Conservation (phyloP, 2,888 invertebrate genomes). For the Drosophila recens region DNA sequence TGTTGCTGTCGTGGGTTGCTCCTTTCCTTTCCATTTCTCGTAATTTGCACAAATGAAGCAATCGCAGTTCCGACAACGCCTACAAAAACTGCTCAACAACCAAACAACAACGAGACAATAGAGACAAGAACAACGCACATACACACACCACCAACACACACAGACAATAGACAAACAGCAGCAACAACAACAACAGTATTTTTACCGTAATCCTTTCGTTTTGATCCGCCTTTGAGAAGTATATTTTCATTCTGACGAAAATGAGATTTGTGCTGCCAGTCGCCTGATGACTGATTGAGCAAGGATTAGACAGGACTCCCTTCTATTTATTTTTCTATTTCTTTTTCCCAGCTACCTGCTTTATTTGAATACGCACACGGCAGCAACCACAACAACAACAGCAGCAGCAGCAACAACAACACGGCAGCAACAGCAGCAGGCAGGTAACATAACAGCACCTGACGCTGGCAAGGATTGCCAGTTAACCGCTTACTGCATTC, state of each 20-base stretch:
- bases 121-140: conserved; percentile 51
- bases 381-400: conserved; percentile 4
- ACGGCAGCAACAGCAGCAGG: conserved; percentile 16
- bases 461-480: conserved; percentile 16
- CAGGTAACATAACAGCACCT: conserved; percentile 45
- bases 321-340: not conserved
- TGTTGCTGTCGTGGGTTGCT: conserved; percentile 54
- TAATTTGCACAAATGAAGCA: conserved; percentile 71
- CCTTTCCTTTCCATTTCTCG: conserved; percentile 79
- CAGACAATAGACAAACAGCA: conserved; percentile 53
- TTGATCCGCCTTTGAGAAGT: conserved; percentile 77
- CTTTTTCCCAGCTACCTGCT: conserved; percentile 44
- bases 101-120: conserved; percentile 55
- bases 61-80: conserved; percentile 70
- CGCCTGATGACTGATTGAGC: conserved; percentile 66
- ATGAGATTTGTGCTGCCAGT: conserved; percentile 59
- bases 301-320: conserved; percentile 58
- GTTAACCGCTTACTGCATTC: conserved; percentile 11
- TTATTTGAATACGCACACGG: conserved; percentile 66
- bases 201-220: conserved; percentile 81
- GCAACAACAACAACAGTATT: conserved; percentile 49
- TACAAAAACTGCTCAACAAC: conserved; percentile 49
- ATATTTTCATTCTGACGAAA: conserved; percentile 78
- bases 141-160: conserved; percentile 41
- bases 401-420: conserved; percentile 9